Percentiles rank a stretch among this genome's conserved stretches.
Conservation (phyloP, 2,797 vertebrate species). For the Parauchenoglanis punctatus region DNA sequence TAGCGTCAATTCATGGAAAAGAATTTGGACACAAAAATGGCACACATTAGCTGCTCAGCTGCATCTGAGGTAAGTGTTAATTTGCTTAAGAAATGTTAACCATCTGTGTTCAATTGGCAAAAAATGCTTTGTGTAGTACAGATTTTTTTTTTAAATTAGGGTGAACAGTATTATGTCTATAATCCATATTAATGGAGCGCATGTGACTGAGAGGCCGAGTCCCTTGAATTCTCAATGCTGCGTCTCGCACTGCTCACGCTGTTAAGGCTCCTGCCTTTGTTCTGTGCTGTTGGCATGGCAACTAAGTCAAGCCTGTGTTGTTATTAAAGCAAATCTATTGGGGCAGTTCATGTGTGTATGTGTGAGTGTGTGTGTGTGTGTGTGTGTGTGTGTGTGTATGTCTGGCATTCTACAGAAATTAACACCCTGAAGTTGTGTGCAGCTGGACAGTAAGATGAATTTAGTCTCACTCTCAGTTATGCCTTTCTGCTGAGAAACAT, state of each 20-base stretch:
- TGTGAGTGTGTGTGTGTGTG: conserved; percentile 30
- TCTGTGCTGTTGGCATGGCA: conserved; percentile 62
- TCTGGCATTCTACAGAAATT: conserved; percentile 39
- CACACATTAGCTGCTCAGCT: neutral
- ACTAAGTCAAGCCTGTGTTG: conserved; percentile 60
- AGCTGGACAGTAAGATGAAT: conserved; percentile 44
- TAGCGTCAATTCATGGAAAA: neutral
- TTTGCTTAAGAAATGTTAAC: conserved; percentile 2
- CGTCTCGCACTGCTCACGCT: conserved; percentile 49
- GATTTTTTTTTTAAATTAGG: conserved; percentile 5
- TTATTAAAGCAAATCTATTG: conserved; percentile 60
- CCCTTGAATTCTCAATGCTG: conserved; percentile 27
- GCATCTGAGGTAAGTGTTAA: neutral
- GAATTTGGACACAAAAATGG: neutral
- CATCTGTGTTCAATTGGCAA: conserved; percentile 10
- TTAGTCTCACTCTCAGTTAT: conserved; percentile 32
- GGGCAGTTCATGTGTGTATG: conserved; percentile 43
- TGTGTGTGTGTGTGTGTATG: conserved; percentile 46
- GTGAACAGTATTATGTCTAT: conserved; percentile 23
- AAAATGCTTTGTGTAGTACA: conserved; percentile 4
- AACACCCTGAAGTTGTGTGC: conserved; percentile 41
- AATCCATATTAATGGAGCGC: conserved; percentile 17
- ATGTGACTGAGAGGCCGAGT: conserved; percentile 27
- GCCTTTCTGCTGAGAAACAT: conserved; percentile 13
- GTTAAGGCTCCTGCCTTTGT: conserved; percentile 58